These are phyloP conservation scores for Linnaemya tessellans DNA, from an alignment of 2,888 invertebrate species.

Conservation along the genomic window DNA sequence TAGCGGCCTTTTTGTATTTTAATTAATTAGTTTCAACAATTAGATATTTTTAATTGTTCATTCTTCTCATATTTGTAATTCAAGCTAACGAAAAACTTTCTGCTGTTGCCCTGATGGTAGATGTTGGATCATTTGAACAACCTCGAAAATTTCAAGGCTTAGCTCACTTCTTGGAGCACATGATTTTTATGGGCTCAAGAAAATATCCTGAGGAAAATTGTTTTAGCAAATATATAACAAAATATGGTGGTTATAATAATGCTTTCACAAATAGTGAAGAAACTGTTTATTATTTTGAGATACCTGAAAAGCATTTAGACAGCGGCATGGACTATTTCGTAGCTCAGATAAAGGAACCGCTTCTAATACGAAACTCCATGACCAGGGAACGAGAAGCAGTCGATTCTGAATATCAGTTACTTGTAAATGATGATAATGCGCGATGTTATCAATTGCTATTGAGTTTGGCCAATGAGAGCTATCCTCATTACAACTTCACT, in stretches of 20 bases:
- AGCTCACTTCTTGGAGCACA: slow-evolving; percentile 94
- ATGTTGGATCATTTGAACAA: slow-evolving; percentile 92
- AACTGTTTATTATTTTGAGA: slow-evolving; percentile 95
- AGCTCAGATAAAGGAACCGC: slow-evolving; percentile 93
- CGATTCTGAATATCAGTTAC: slow-evolving; percentile 94
- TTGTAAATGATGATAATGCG: slow-evolving; percentile 88
- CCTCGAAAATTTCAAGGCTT: slow-evolving; percentile 89
- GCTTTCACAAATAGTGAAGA: slow-evolving; percentile 94
- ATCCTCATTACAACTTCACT: slow-evolving; percentile 90
- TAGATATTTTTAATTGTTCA: too few relatives aligned
- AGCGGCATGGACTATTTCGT: slow-evolving; percentile 92
- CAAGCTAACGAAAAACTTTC: slow-evolving; percentile 84
- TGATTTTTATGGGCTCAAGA: slow-evolving; percentile 97
- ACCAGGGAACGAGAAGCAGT: slow-evolving; percentile 93
- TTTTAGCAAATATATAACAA: slow-evolving; percentile 91
- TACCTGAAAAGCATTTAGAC: slow-evolving; percentile 90
- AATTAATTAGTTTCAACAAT: too few relatives aligned
- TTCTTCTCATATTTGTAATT: slow-evolving; percentile 1
- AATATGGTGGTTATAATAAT: slow-evolving; percentile 93
- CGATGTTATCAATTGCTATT: slow-evolving; percentile 91
- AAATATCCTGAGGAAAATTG: slow-evolving; percentile 94
- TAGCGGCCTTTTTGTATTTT: too few relatives aligned
- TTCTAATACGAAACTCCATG: slow-evolving; percentile 93
- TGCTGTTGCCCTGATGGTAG: slow-evolving; percentile 90
- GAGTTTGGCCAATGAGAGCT: slow-evolving; percentile 87